Evolutionary conservation across 2,888 invertebrate species (phyloP).

Genomic region (Mimumesa dahlbomi): DNA sequence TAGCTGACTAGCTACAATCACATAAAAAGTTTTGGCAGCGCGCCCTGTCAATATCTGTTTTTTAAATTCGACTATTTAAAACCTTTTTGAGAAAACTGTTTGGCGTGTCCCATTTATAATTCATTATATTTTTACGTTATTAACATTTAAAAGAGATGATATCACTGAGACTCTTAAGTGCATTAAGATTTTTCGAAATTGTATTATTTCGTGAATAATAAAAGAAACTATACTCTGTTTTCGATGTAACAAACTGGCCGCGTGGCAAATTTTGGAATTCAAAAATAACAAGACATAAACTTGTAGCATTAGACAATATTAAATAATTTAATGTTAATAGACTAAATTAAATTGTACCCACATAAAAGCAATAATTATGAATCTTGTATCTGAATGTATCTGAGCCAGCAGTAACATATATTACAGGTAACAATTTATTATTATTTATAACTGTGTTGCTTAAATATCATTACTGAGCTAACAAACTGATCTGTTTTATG

Average conservation of each 20-base stretch:
- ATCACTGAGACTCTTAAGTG: constrained; percentile 5
- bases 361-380: constrained; percentile 27
- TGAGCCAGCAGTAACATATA: constrained; percentile 47
- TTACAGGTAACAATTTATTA: constrained; percentile 40
- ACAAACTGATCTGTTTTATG: constrained; percentile 14
- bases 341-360: constrained; percentile 52
- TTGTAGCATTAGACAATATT: constrained; percentile 22
- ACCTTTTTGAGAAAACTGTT: neutral
- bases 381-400: constrained; percentile 34
- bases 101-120: constrained; percentile 4
- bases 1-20: constrained; percentile 67
- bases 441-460: constrained; percentile 39
- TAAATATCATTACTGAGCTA: constrained; percentile 36
- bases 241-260: neutral
- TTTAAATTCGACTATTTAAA: constrained; percentile 1
- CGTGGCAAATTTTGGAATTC: neutral
- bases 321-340: constrained; percentile 18
- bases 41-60: constrained; percentile 50
- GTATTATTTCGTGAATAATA: neutral
- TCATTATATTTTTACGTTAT: constrained; percentile 16
- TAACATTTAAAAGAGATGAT: neutral
- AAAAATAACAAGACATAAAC: constrained; percentile 5
- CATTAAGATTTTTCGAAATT: constrained; percentile 1
- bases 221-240: neutral
- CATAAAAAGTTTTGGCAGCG: constrained; percentile 66